These are phyloP conservation scores for Chelidonichthys spinosus DNA, from an alignment of 2,797 vertebrate genomes.

Conservation along the genomic window DNA sequence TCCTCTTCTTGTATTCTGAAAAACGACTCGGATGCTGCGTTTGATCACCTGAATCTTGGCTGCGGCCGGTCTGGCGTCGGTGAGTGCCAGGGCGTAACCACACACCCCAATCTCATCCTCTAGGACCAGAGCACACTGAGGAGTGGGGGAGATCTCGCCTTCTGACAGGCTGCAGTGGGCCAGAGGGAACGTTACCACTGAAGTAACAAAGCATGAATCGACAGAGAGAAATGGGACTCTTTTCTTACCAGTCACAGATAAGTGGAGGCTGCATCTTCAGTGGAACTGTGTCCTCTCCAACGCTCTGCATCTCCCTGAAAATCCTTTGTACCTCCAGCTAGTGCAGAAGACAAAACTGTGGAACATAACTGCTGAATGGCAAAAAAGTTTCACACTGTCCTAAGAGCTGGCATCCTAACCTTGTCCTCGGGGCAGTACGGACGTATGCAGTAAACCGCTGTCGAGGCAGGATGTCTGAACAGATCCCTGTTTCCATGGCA, in stretches of 20 bases:
- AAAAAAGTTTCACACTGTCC: neutral
- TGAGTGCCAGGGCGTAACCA: constrained; percentile 92
- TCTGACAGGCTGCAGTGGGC: constrained; percentile 85
- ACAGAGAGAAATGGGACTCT: neutral
- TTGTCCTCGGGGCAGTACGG: constrained; percentile 93
- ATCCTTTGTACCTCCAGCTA: constrained; percentile 92
- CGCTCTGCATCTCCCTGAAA: constrained; percentile 90
- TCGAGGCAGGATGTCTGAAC: constrained; percentile 91
- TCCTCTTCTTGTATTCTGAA: neutral
- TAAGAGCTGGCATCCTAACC: constrained; percentile 78
- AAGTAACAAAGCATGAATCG: neutral
- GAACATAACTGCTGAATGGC: neutral
- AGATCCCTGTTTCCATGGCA: constrained; percentile 97
- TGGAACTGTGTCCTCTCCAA: constrained; percentile 79
- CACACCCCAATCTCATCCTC: constrained; percentile 93
- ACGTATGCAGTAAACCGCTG: constrained; percentile 92
- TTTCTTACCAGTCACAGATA: constrained; percentile 90
- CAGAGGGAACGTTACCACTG: neutral
- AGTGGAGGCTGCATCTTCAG: constrained; percentile 85
- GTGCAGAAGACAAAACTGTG: constrained; percentile 46
- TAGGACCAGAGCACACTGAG: constrained; percentile 90
- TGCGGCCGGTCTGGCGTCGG: constrained; percentile 89
- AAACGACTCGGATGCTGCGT: rapidly evolving
- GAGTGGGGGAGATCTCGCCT: constrained; percentile 88
- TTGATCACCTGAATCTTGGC: constrained; percentile 87